Percentiles rank a stretch among this genome's conserved stretches.
phyloP scores from a whole-genome alignment of 2,113 vertebrate genomes.

The Alligator sinensis region DNA sequence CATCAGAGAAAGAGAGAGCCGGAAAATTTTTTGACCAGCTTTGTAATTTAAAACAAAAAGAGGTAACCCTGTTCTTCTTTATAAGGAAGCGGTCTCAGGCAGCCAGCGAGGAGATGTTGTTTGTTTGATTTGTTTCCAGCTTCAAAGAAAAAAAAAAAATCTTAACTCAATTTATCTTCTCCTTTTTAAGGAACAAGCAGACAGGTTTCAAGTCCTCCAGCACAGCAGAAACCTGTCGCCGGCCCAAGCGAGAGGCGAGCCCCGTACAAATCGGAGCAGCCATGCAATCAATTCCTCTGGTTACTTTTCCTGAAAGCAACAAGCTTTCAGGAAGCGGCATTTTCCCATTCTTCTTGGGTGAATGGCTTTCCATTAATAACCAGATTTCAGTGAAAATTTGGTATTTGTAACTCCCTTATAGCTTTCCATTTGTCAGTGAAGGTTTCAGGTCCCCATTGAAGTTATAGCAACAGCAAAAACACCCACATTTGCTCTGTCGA shows the following conservation, averaged over 20 bases:
- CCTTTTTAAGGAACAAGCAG: conserved; percentile 56
- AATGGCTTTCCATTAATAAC: conserved; percentile 34
- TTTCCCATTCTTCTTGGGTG: conserved; percentile 43
- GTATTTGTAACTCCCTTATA: not conserved
- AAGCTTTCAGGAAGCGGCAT: not conserved
- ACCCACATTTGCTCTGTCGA: not conserved
- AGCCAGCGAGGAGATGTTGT: conserved; percentile 9
- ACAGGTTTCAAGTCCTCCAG: conserved; percentile 41
- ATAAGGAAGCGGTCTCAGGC: conserved; percentile 5
- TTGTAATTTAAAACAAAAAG: not conserved
- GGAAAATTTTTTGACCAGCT: not conserved
- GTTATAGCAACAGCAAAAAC: not conserved
- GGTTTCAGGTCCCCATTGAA: not conserved
- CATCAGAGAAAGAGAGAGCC: not conserved
- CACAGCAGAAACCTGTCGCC: conserved; percentile 47
- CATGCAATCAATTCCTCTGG: conserved; percentile 26
- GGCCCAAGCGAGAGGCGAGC: conserved; percentile 46
- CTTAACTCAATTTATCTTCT: conserved; percentile 18
- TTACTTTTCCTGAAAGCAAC: conserved; percentile 10
- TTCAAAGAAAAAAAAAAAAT: conserved; percentile 38
- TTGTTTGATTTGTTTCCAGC: not conserved
- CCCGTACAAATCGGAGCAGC: conserved; percentile 38
- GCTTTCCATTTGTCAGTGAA: not conserved
- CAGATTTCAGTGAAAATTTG: conserved; percentile 24
- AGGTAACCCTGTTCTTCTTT: not conserved